Conservation (phyloP, 2,797 vertebrate genomes). For the Muraenolepis orangiensis region DNA sequence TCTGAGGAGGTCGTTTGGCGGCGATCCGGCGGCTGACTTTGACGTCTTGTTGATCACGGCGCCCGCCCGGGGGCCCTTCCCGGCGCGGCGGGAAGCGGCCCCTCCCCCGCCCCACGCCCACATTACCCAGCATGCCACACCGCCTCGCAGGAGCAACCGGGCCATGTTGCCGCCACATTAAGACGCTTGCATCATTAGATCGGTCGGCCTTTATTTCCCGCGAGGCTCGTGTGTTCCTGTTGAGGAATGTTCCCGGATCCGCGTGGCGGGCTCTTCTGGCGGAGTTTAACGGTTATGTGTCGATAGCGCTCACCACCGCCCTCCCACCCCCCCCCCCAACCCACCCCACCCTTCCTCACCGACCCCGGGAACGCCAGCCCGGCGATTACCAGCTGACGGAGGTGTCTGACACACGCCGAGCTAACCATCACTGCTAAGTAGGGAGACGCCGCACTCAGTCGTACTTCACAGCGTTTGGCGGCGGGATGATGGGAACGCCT, state of each 20-base stretch:
- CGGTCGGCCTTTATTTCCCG: slow-evolving; percentile 72
- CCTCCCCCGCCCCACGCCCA: slow-evolving; percentile 62
- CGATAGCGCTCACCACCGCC: slow-evolving; percentile 35
- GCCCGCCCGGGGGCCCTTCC: slow-evolving; percentile 26
- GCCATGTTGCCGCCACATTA: slow-evolving; percentile 65
- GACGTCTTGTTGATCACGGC: not conserved
- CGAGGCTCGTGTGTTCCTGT: slow-evolving; percentile 66
- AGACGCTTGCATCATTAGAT: slow-evolving; percentile 70
- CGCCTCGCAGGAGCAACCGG: slow-evolving; percentile 62
- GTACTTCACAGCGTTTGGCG: not conserved
- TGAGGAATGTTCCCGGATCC: slow-evolving; percentile 66
- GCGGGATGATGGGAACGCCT: no score
- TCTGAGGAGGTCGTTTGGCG: not conserved
- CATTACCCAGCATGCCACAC: slow-evolving; percentile 54
- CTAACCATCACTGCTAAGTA: not conserved
- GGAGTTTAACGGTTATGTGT: slow-evolving; percentile 54
- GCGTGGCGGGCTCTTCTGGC: slow-evolving; percentile 58
- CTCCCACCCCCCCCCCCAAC: no score
- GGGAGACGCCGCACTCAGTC: not conserved
- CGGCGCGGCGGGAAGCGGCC: slow-evolving; percentile 56
- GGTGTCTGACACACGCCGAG: not conserved
- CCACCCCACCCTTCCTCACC: no score
- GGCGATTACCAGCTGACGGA: not conserved
- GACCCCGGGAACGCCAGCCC: not conserved
- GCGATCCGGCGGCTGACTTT: not conserved